Evolutionary conservation across 2,113 vertebrate genomes (phyloP).

Genomic region (Corydoras maculifer): DNA sequence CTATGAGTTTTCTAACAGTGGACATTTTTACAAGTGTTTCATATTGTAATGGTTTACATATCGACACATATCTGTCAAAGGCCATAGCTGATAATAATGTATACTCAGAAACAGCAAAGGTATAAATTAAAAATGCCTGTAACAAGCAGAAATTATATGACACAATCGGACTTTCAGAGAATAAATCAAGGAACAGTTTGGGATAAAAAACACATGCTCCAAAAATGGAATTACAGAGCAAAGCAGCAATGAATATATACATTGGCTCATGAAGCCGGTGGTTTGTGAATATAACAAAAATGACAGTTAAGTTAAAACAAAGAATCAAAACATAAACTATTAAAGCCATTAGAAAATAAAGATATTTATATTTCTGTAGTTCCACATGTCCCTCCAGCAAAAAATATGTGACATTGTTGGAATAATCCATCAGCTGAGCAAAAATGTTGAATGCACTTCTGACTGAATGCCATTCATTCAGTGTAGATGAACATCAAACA

Average conservation of each 20-base stretch:
- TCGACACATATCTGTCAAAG: constrained; percentile 21
- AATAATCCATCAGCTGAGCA: constrained; percentile 13
- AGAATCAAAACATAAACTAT: background rate
- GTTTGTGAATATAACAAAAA: constrained; percentile 7
- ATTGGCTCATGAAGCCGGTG: constrained; percentile 6
- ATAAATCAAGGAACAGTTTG: constrained; percentile 3
- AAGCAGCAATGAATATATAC: constrained; percentile 18
- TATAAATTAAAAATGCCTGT: constrained; percentile 2
- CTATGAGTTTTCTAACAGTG: constrained; percentile 15
- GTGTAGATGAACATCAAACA: too few relatives aligned
- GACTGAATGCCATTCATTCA: too few relatives aligned
- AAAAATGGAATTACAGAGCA: background rate
- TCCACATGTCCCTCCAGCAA: constrained; percentile 11
- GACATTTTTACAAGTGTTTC: background rate
- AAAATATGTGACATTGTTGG: background rate
- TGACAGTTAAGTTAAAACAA: constrained; percentile 7
- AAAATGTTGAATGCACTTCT: background rate
- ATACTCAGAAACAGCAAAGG: background rate
- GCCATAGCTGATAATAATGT: constrained; percentile 22
- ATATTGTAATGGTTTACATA: constrained; percentile 23
- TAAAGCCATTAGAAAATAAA: background rate
- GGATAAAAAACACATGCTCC: constrained; percentile 3
- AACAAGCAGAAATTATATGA: constrained; percentile 2
- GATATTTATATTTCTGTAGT: constrained; percentile 9
- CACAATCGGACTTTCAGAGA: background rate